phyloP scores from a whole-genome alignment of 2,888 invertebrate genomes.

The Ligdia adustata region DNA sequence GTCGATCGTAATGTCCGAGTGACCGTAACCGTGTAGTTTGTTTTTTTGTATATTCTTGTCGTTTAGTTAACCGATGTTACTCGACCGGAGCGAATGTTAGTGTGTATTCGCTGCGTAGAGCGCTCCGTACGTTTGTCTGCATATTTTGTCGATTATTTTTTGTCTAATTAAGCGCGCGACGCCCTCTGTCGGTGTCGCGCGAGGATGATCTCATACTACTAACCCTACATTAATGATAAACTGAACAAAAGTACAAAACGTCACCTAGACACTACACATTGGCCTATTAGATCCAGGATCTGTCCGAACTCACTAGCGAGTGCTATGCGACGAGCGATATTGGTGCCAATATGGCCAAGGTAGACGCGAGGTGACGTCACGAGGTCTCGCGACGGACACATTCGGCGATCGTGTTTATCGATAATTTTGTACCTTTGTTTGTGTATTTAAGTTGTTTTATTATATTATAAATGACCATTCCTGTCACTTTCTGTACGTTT shows the following conservation, averaged over 20 bases:
- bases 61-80: conserved; percentile 62
- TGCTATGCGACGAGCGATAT: too few species aligned
- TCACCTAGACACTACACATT: conserved; percentile 10
- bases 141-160: conserved; percentile 76
- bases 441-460: conserved; percentile 69
- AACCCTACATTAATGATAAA: conserved; percentile 71
- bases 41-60: conserved; percentile 73
- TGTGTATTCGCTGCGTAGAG: conserved; percentile 56
- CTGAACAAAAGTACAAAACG: conserved; percentile 80
- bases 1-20: conserved; percentile 69
- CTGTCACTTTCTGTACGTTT: conserved; percentile 64
- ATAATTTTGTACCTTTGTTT: conserved; percentile 80
- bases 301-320: too few species aligned
- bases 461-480: conserved; percentile 71
- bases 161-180: conserved; percentile 77
- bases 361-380: not conserved
- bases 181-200: conserved; percentile 59
- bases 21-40: conserved; percentile 65
- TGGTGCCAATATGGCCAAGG: too few species aligned
- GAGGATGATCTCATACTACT: conserved; percentile 83
- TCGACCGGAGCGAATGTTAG: conserved; percentile 56
- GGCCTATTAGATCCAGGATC: too few species aligned
- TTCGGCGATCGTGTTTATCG: conserved; percentile 63
- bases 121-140: conserved; percentile 63
- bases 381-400: conserved; percentile 33